These are phyloP conservation scores for Triplophysa siluroides DNA, from an alignment of 2,113 vertebrate genomes.

Conservation along the genomic window DNA sequence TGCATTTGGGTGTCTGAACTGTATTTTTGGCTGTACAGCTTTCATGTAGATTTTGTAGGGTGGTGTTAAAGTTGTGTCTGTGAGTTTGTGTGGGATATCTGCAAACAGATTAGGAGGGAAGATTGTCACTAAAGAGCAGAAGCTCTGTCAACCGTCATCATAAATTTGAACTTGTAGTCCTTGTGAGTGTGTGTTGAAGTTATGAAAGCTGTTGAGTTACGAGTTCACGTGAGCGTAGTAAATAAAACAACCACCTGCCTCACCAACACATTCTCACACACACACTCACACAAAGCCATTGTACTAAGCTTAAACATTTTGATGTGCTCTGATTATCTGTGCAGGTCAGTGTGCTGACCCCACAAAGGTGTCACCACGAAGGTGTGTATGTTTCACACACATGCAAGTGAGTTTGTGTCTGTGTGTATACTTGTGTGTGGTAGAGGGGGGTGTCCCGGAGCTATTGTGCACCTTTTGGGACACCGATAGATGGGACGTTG, in stretches of 20 bases:
- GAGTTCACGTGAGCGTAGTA: conserved; percentile 86
- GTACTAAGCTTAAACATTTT: background rate
- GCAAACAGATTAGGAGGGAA: conserved; percentile 84
- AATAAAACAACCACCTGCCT: conserved; percentile 73
- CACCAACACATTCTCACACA: conserved; percentile 17
- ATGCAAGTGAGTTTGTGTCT: conserved; percentile 47
- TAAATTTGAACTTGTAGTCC: conserved; percentile 97
- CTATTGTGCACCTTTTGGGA: conserved; percentile 74
- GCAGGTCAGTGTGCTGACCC: conserved; percentile 59
- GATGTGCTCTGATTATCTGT: background rate
- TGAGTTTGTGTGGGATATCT: conserved; percentile 42
- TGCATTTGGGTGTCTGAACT: background rate
- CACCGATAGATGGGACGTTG: conserved; percentile 65
- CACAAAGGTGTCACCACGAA: conserved; percentile 65
- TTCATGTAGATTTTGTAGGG: background rate
- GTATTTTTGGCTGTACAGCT: background rate
- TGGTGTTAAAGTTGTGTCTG: background rate
- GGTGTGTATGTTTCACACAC: conserved; percentile 54
- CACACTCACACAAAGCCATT: conserved; percentile 26
- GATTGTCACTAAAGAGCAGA: conserved; percentile 93
- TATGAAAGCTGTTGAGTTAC: conserved; percentile 87
- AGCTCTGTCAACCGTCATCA: conserved; percentile 78
- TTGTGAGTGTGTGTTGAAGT: conserved; percentile 72
- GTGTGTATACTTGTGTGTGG: conserved; percentile 42
- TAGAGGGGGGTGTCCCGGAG: conserved; percentile 61